Base-by-base conservation (phyloP, 2,888 invertebrate genomes). In the Mechanitis mazaeus region DNA sequence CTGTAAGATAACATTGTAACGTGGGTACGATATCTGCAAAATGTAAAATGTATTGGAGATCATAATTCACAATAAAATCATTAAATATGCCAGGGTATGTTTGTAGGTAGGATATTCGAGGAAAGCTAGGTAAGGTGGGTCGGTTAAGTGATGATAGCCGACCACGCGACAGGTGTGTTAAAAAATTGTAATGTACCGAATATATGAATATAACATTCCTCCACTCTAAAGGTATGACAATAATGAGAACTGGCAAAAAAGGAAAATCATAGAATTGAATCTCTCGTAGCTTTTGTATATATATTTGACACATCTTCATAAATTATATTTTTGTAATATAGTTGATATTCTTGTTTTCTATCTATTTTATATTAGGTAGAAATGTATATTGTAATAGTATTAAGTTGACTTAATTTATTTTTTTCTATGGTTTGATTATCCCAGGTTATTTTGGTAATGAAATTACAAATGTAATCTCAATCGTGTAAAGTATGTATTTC, bases 321-420 rank as follows among this genome's bases (percentile, higher is more conserved):
- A 66, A 67, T 66, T 64, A 67, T 74, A 73, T 74, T 74, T 74
- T 74, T 74, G 68, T 74, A 74, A 69, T 68, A 65, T 67, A 67
- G 28, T 54, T 56, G 56, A 56, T 38, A 20, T 53, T 28, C 45
- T 38, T 59, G 55, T 56, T 61, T 54, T 61, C 42, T 60, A 33
- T 54, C 28, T 45, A 54, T 6, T 11, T 20, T 33, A 38, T 33
- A 53, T 56, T 54, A 33, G 33, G 33, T 33, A 54, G 38, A 56
- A 20, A 45, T 56, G 45, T 54, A 45, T 3, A 56, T 62, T 57
- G 63, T 64, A 66, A 61, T 64, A 47, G 55, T 45, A 12, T 67
- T 64, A 60, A 58, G 56, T 67, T 61, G 64, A 62, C 53, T 59
- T 60, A 57, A 65, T 54, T 68, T 63, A 67, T 65, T 68, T 64